Base-by-base conservation (phyloP, 64 coral and sea anemone genomes). In the Platygyra sinensis region DNA sequence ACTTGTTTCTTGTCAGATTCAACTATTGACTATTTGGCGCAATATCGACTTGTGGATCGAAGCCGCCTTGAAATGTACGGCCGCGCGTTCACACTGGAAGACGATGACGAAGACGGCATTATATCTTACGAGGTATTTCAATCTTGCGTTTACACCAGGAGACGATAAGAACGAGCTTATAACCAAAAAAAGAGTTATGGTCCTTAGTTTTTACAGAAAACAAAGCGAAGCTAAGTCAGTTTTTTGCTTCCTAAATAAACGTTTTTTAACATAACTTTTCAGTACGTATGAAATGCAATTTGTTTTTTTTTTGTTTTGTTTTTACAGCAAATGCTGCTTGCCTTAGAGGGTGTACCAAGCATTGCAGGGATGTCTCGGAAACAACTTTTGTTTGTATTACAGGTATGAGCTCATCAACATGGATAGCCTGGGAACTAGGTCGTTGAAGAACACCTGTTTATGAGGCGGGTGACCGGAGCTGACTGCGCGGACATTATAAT, bases 41-140 rank as follows among this genome's bases (percentile, higher is more conserved):
- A 96, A 77, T 96, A 96, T 54, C 91, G 95, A 30, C 77, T 96
- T 52, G 95, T 96, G 7, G 88, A 96, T 72, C 88, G 92, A 46
- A 82, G 87, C 31, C 93, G 90, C 8, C 62, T 96, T 22, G 95
- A 96, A 78, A 73, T 93, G 61, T 96, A 96, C 19, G 95, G 91
- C 19, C 82, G 95, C 1, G 91, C 95, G 17, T 96, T 96, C 30
- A 63, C 95, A 14, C 69, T 96, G 5, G 95, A 96, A 73, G 95
- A 96, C 38, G 95, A 96, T 5, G 88, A 93, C 24, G 91, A 96
- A 49, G 82, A 93, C 77, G 95, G 82, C 1, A 83, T 96, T 9
- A 87, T 96, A 36, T 76, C 75, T 28, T 96, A 91, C 27, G 95
- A 96, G 76, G 94, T 95, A 80, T 19, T 19, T 18, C 50, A 72